A percentile compares a stretch with the other conserved stretches of the same genome.
Conservation (phyloP, 2,113 vertebrate species). For the Hydrochoerus hydrochaeris region DNA sequence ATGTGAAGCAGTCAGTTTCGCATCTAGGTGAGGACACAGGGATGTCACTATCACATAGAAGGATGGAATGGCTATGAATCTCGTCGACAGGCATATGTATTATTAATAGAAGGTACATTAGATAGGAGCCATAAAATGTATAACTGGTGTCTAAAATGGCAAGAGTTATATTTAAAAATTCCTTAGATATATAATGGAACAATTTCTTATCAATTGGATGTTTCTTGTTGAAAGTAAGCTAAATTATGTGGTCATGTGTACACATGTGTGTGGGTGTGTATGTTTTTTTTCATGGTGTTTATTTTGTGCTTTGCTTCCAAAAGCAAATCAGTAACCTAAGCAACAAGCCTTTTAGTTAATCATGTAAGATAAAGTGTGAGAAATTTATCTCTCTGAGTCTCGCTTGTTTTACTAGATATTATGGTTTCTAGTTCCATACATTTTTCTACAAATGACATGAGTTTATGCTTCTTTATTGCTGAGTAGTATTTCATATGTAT, state of each 20-base stretch:
- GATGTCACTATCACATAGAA: constrained; percentile 60
- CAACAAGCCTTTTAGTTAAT: not conserved
- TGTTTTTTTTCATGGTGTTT: not conserved
- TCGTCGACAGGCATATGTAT: constrained; percentile 51
- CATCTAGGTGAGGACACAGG: constrained; percentile 38
- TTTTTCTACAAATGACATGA: not conserved
- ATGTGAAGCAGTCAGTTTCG: constrained; percentile 50
- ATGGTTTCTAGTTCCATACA: not conserved
- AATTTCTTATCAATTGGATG: constrained; percentile 52
- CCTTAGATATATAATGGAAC: not conserved
- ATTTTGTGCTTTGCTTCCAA: constrained; percentile 51
- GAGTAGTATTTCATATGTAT: not conserved
- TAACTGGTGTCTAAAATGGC: constrained; percentile 26
- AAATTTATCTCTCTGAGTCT: not conserved
- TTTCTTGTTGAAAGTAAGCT: constrained; percentile 1
- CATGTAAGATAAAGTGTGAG: not conserved
- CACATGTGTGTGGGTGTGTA: not conserved
- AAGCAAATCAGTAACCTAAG: constrained; percentile 49
- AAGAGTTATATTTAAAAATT: constrained; percentile 64
- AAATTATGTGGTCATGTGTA: not conserved
- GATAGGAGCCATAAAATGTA: constrained; percentile 64
- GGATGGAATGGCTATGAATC: constrained; percentile 73
- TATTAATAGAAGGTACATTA: constrained; percentile 72
- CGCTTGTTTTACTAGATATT: not conserved
- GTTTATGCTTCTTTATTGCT: not conserved